Evolutionary conservation across 35 echinoderm and acorn worm species (phyloP), one percentile per base, ranked within the genome.

Genomic region (Lytechinus variegatus): DNA sequence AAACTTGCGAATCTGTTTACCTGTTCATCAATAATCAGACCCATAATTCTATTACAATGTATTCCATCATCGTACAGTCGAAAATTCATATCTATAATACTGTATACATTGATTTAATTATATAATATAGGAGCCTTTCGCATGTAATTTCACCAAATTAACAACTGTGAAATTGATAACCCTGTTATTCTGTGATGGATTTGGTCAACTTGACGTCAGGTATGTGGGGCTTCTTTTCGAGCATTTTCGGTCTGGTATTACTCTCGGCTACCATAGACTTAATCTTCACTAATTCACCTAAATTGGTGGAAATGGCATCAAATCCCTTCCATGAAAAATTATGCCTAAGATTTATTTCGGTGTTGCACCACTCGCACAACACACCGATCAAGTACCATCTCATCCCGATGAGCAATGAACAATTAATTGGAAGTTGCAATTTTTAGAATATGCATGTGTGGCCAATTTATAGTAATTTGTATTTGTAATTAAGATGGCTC

Each of bases 401-500:
- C 66, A 79, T n/a, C 56, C 13, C 13, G 2, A 58, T 16, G 66
- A 16, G 66, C 19, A 79, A n/a, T 16, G 19, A 24, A 79, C 66
- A 79, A 79, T 24, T 79, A 79, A 79, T 79, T 79, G 66, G n/a
- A 24, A 79, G 66, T n/a, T 71, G 61, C 61, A 14, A 71, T 71
- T 71, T 71, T 79, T 24, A 79, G 19, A 79, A 79, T 79, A 79
- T 79, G 19, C 66, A 79, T 79, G 21, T 79, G 66, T 79, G 66
- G 19, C 66, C 66, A 79, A 79, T 79, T 79, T 79, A 8, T 6
- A 79, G 66, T 16, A 4, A 79, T 79, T 79, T 79, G 19, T 16
- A 79, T 79, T 79, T 79, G 66, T 79, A 79, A 79, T 79, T 79
- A 79, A 79, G 66, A 79, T 16, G 66, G 21, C 66, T 79, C 66